These are phyloP conservation scores for Herpailurus yagouaroundi DNA, from an alignment of 2,113 vertebrate genomes.

Conservation along the genomic window DNA sequence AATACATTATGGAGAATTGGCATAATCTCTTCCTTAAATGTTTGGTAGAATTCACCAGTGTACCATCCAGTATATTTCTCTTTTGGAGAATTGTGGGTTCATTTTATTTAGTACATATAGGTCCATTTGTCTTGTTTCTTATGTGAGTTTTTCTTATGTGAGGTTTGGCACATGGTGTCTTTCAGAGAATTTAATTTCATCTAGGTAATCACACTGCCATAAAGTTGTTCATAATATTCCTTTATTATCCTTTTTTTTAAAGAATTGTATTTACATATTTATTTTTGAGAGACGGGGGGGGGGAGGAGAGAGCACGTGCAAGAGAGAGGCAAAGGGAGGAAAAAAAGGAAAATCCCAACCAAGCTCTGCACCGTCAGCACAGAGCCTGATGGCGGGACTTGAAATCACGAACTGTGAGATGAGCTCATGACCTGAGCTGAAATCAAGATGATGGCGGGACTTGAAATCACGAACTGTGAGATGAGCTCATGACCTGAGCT, in stretches of 20 bases:
- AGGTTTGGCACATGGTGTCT: background rate
- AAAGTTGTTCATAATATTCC: background rate
- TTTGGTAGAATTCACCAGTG: background rate
- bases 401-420: no score
- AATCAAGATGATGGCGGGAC: no score
- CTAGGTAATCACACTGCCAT: background rate
- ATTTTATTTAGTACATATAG: background rate
- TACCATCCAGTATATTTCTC: background rate
- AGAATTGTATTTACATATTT: no score
- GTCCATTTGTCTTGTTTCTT: background rate
- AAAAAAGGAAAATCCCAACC: no score
- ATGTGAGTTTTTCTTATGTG: background rate
- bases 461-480: no score
- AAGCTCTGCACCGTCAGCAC: no score
- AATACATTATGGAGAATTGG: background rate
- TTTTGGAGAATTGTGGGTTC: background rate
- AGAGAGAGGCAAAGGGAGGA: no score
- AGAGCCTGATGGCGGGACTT: no score
- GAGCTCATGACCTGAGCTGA: no score
- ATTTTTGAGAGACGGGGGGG: no score
- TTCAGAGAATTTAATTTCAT: background rate
- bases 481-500: no score
- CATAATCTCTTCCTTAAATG: background rate
- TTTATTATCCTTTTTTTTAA: background rate
- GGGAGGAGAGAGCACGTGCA: no score